Base-by-base conservation (phyloP, 2,797 vertebrate genomes). In the Helarctos malayanus region DNA sequence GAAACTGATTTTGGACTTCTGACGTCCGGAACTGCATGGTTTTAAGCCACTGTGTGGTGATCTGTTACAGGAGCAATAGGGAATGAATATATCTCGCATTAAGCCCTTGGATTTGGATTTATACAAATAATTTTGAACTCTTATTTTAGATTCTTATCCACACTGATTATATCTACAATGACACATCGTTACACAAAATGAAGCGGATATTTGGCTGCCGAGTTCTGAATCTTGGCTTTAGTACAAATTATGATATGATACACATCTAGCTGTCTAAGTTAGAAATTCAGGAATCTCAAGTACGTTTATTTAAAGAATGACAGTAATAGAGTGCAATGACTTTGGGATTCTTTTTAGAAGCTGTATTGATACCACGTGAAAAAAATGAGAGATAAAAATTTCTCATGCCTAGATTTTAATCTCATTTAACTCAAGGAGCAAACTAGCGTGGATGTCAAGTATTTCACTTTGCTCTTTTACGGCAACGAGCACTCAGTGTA, bases 91-190 rank as follows among this genome's bases (percentile, higher is more conserved):
- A 79, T 47, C 15, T 79, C 73, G 32, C 52, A 57, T 65, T 82
- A 54, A 79, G 11, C 75, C 52, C 56, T 85, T 89, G 32, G 54
- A 76, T 85, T 95, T 81, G 41, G n/a, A 35, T 54, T 59, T 88
- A 69, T 29, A 11, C 79, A 78, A 91, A 95, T 81, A 81, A 85
- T 90, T 94, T 82, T 59, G n/a, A 92, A 79, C 12, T 84, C 65
- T 96, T 89, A 92, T 71, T 94, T 95, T 91, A 71, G 29, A 93
- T 86, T 71, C 38, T 82, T 86, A 59, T 47, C 29, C 23, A 93
- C 4, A 49, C 6, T 45, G 18, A 61, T 25, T 57, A 0, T 57
- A 69, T 45, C 11, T 7, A 80, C n/a, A 79, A 69, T 32, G 47
- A 90, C 21, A 78, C 12, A 83, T 45, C 47, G 82, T 76, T 84